Base-by-base conservation (phyloP, 2,888 invertebrate genomes). In the Crossocerus cetratus region DNA sequence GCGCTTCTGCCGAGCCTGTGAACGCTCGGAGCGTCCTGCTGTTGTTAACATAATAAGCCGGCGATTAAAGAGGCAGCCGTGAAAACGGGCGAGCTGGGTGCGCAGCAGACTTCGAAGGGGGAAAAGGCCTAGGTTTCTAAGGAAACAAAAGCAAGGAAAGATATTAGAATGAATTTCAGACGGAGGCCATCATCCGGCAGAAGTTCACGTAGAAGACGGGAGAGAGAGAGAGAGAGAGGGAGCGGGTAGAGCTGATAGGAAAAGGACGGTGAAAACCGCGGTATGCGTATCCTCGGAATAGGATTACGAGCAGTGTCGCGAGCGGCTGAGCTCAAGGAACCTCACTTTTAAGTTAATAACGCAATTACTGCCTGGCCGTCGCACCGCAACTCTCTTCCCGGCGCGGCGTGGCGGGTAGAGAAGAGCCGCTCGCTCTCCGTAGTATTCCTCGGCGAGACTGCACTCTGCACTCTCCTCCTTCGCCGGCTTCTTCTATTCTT, bases 341-440 rank as follows among this genome's bases (percentile, higher is more conserved):
- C 86, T 83, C 80, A 71, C 85, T 86, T 83, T 86, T 84, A 83
- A 83, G 84, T 82, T 86, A 86, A 86, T 86, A 86, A 86, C 83
- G 86, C 86, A 86, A 86, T 86, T 86, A 86, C 85, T 69, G 80
- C 76, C 77, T 80, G 71, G 77, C 75, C 82, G 81, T 82, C 77
- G 78, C 80, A 69, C 79, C 73, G 71, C 63, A 57, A 57, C 1
- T 60, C 65, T 62, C 58, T 45, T 62, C 5, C 5, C 5, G 8
- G 32, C n/a, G n/a, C n/a, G 11, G 32, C 32, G 32, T 11, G 23
- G 2, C 23, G 2, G 32, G 8, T 8, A 1, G 32, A n/a, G 32
- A 32, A 11, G 11, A 49, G 49, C 14, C n/a, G 49, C 49, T 49
- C 16, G 32, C 8, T 23, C 44, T 55, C 5, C 53, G 14, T 20